Percentiles rank a stretch among this genome's conserved stretches.
Conservation (phyloP, 2,797 vertebrate genomes). For the Atherinosoma microstoma region DNA sequence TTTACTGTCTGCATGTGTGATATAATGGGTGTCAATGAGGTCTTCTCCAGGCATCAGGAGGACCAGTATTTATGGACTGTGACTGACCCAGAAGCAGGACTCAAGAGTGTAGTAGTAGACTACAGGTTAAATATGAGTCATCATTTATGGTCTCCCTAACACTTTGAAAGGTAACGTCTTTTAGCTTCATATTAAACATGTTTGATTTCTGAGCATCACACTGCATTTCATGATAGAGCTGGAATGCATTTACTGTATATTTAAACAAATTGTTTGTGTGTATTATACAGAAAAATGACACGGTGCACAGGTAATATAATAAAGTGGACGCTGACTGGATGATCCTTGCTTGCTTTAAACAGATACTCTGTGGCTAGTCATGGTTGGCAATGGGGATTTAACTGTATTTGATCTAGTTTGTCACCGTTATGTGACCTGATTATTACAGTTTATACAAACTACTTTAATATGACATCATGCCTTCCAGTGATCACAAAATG, state of each 20-base stretch:
- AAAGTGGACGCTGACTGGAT: neutral
- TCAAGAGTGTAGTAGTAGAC: slow-evolving; percentile 10
- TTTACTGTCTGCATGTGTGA: slow-evolving; percentile 11
- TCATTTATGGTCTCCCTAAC: neutral
- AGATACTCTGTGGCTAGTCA: neutral
- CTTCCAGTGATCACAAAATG: neutral
- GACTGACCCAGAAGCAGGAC: slow-evolving; percentile 56
- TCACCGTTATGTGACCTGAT: neutral
- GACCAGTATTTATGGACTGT: slow-evolving; percentile 54
- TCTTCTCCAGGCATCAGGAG: slow-evolving; percentile 15
- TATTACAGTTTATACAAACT: neutral
- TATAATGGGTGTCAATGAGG: slow-evolving; percentile 20
- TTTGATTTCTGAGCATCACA: neutral
- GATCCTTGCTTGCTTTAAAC: neutral
- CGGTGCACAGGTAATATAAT: no score
- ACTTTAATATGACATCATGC: neutral
- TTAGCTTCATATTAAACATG: neutral
- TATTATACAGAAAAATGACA: no score
- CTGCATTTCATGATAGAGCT: neutral
- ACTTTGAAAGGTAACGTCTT: neutral
- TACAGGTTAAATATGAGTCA: neutral
- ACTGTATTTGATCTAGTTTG: neutral
- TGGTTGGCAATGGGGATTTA: neutral
- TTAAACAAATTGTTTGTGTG: neutral
- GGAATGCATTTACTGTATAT: no score